A percentile compares a stretch with the other conserved stretches of the same genome.
phyloP scores from a whole-genome alignment of 1,140 invertebrate species.

The Rhizoglyphus robini region DNA sequence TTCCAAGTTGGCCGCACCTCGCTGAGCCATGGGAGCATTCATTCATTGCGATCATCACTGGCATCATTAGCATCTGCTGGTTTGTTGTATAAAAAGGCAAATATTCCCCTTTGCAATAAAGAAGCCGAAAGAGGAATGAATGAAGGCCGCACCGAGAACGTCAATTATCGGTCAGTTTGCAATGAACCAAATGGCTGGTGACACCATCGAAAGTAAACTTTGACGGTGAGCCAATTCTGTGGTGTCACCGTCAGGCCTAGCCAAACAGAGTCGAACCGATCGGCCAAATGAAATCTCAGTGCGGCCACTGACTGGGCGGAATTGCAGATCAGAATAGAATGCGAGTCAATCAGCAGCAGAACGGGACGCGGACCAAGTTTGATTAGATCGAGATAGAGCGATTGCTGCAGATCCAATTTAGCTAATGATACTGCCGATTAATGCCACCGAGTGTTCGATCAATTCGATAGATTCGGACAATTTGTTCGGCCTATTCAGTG shows the following conservation, averaged over 20 bases:
- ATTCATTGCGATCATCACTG: too few species aligned
- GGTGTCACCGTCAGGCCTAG: background rate
- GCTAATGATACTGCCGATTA: slow-evolving; percentile 4
- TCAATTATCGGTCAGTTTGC: slow-evolving; percentile 5
- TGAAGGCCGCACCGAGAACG: too few species aligned
- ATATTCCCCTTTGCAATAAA: background rate
- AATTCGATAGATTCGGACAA: background rate
- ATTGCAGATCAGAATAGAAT: background rate
- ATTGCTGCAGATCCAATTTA: background rate
- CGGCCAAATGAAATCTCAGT: background rate
- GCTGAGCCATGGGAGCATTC: too few species aligned
- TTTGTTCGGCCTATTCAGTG: background rate
- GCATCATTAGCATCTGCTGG: slow-evolving; percentile 7
- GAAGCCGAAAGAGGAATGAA: background rate
- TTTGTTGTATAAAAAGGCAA: background rate
- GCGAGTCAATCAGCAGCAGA: background rate
- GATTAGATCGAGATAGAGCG: background rate
- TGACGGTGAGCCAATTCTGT: background rate
- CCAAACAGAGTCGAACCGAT: background rate
- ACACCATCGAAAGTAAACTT: slow-evolving; percentile 1
- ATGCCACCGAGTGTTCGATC: background rate
- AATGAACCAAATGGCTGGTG: background rate
- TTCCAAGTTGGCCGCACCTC: background rate
- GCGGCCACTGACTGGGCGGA: background rate
- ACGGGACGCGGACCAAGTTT: background rate